Percentiles rank a stretch among this genome's conserved stretches.
Conservation (phyloP, 1,140 invertebrate genomes). For the Hyles euphorbiae region DNA sequence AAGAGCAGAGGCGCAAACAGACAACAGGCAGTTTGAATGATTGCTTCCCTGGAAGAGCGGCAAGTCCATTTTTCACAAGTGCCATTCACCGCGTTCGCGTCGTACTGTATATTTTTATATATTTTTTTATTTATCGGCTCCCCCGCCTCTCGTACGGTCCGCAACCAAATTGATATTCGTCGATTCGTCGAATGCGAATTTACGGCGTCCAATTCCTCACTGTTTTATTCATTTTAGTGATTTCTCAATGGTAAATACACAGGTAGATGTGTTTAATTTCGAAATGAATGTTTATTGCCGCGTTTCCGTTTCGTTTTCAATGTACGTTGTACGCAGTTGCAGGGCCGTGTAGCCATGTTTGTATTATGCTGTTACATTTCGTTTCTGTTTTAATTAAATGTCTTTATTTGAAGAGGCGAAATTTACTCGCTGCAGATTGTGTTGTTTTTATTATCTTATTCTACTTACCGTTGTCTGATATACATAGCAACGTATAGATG, state of each 20-base stretch:
- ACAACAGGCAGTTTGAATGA: slow-evolving; percentile 74
- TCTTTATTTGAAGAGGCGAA: too few relatives aligned
- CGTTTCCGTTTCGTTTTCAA: slow-evolving; percentile 64
- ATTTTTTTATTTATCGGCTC: slow-evolving; percentile 68
- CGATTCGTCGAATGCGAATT: slow-evolving; percentile 67
- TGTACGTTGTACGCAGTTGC: slow-evolving; percentile 31
- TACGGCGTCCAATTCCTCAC: slow-evolving; percentile 66
- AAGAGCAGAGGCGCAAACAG: slow-evolving; percentile 72
- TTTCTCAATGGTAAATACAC: slow-evolving; percentile 67
- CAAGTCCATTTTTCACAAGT: slow-evolving; percentile 75
- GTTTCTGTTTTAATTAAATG: slow-evolving; percentile 1
- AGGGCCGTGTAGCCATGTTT: slow-evolving; percentile 20
- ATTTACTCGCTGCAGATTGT: background rate
- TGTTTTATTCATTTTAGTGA: slow-evolving; percentile 73
- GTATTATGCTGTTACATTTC: slow-evolving; percentile 21
- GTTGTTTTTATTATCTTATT: background rate
- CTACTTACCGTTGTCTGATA: background rate
- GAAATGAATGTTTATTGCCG: slow-evolving; percentile 72
- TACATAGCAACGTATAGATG: slow-evolving; percentile 17
- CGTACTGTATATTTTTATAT: slow-evolving; percentile 68
- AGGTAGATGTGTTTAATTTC: slow-evolving; percentile 73
- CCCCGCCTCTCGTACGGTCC: slow-evolving; percentile 39
- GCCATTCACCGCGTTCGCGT: slow-evolving; percentile 73
- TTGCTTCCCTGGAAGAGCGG: slow-evolving; percentile 74
- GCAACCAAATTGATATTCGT: slow-evolving; percentile 64